Evolutionary conservation across 2,113 vertebrate genomes (phyloP).

Genomic region (Oceanodroma tethys): DNA sequence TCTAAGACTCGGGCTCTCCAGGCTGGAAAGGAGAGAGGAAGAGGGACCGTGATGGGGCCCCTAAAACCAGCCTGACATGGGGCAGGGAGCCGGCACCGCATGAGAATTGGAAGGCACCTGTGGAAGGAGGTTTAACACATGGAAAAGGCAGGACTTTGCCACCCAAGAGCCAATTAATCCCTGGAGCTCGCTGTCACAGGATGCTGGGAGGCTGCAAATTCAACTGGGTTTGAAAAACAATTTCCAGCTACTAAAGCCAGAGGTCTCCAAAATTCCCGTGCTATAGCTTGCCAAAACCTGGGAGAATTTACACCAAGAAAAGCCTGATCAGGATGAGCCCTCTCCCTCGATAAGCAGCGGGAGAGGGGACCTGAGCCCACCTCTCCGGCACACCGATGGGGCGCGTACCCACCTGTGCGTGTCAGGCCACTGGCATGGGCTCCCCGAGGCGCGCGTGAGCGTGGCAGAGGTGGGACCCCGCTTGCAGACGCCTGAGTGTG

Average conservation of each 20-base stretch:
- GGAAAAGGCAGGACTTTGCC: neutral
- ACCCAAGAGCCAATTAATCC: neutral
- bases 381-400: accelerated
- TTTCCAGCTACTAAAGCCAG: neutral
- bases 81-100: neutral
- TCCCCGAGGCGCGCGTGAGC: accelerated
- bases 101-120: neutral
- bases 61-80: neutral
- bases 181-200: neutral
- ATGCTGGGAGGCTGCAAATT: neutral
- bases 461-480: neutral
- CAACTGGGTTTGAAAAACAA: neutral
- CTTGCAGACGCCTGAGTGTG: accelerated
- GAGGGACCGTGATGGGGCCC: accelerated
- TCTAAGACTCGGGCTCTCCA: neutral
- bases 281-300: neutral
- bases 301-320: neutral
- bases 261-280: neutral
- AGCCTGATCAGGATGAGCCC: neutral
- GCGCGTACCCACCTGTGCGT: accelerated
- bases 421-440: neutral
- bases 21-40: neutral
- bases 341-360: neutral
- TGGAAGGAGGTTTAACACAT: neutral
- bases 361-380: neutral